Evolutionary conservation across 1,140 invertebrate genomes (phyloP).

Genomic region (Temnothorax curvispinosus): DNA sequence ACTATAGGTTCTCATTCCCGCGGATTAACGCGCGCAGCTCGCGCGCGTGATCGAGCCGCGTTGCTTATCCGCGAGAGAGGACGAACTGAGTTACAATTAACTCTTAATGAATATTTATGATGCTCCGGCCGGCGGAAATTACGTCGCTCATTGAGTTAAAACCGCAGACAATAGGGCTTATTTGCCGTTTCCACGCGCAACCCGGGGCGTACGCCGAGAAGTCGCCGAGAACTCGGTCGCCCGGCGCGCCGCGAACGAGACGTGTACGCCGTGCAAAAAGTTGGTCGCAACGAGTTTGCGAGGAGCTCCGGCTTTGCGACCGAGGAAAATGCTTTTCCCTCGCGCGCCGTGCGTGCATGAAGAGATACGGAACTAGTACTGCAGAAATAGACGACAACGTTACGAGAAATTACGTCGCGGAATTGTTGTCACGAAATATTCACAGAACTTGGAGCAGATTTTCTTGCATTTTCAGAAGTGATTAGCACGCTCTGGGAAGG

Average conservation of each 20-base stretch:
- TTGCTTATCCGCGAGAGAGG: constrained; percentile 23
- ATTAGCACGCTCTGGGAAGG: neutral
- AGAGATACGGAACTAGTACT: constrained; percentile 12
- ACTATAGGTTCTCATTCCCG: constrained; percentile 9
- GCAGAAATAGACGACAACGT: constrained; percentile 8
- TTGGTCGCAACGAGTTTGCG: constrained; percentile 51
- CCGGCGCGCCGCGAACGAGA: constrained; percentile 29
- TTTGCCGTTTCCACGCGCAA: constrained; percentile 50
- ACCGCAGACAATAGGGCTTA: constrained; percentile 59
- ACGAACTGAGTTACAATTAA: constrained; percentile 44
- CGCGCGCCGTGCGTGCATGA: neutral
- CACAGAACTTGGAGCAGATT: constrained; percentile 18
- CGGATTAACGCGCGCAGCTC: constrained; percentile 17
- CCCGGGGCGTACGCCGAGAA: neutral
- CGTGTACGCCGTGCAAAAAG: constrained; percentile 37
- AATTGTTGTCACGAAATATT: constrained; percentile 43
- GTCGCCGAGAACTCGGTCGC: constrained; percentile 17
- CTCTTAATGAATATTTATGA: constrained; percentile 62
- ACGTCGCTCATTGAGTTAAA: constrained; percentile 58
- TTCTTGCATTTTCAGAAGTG: neutral
- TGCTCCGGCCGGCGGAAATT: constrained; percentile 51
- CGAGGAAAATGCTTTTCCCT: constrained; percentile 4
- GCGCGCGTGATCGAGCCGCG: constrained; percentile 27
- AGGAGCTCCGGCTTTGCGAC: constrained; percentile 12
- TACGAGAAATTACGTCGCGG: constrained; percentile 44